Percentiles rank a stretch among this genome's conserved stretches.
phyloP scores from a whole-genome alignment of 2,797 vertebrate species.

The Oreonectes daqikongensis region DNA sequence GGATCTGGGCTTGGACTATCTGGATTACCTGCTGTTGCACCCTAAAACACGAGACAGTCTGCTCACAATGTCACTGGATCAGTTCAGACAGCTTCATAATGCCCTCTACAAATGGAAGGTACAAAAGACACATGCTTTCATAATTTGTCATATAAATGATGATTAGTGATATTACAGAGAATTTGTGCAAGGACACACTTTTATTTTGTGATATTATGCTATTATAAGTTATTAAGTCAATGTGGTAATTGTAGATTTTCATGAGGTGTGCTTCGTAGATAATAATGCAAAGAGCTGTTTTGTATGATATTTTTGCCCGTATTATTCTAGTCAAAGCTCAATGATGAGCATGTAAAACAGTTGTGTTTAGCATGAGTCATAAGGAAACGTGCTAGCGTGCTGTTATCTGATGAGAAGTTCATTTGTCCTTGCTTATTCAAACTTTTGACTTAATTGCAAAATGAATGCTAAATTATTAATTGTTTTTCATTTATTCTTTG shows the following conservation, averaged over 20 bases:
- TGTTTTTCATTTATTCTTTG: background rate
- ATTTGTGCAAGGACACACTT: background rate
- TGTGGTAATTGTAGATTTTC: slow-evolving; percentile 12
- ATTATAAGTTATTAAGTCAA: slow-evolving; percentile 17
- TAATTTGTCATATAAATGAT: background rate
- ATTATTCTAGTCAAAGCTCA: slow-evolving; percentile 7
- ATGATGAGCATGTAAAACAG: background rate
- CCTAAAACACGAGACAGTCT: slow-evolving; percentile 77
- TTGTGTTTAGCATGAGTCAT: background rate
- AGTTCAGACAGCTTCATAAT: slow-evolving; percentile 79
- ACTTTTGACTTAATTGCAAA: background rate
- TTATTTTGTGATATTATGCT: background rate
- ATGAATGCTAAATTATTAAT: background rate
- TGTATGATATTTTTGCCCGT: background rate
- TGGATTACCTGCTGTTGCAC: slow-evolving; percentile 84
- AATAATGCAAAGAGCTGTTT: background rate
- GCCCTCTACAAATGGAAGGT: slow-evolving; percentile 84
- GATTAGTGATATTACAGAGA: background rate
- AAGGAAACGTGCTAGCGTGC: background rate
- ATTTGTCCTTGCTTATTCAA: background rate
- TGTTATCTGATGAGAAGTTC: slow-evolving; percentile 4
- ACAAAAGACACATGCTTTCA: slow-evolving; percentile 3
- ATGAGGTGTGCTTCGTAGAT: slow-evolving; percentile 1
- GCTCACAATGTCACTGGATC: slow-evolving; percentile 73
- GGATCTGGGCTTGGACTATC: slow-evolving; percentile 83